Conservation (phyloP, 2,797 vertebrate species). For the Pelochelys cantorii region DNA sequence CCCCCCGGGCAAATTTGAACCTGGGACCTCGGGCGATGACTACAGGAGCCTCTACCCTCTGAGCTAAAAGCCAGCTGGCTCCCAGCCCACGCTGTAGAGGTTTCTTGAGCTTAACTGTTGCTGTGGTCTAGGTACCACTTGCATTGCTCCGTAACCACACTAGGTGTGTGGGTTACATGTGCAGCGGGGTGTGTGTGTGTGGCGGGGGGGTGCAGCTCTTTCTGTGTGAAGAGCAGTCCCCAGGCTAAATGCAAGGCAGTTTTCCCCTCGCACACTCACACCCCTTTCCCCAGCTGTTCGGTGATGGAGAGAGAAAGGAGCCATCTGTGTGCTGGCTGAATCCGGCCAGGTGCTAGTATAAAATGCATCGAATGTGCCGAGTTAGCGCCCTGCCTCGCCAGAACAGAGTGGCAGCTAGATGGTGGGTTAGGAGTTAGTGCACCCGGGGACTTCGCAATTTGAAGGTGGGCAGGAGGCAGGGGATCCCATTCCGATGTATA, state of each 20-base stretch:
- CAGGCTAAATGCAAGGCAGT: neutral
- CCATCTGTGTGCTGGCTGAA: neutral
- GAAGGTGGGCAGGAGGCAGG: neutral
- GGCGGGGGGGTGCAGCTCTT: neutral
- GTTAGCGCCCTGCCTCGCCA: too few species aligned
- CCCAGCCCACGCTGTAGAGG: too few species aligned
- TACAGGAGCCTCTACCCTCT: too few species aligned
- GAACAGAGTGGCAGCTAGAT: neutral
- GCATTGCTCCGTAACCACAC: too few species aligned
- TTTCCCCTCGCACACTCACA: neutral
- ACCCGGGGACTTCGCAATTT: neutral
- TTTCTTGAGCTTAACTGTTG: too few species aligned
- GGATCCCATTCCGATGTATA: neutral
- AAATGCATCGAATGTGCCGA: neutral
- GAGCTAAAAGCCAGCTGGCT: too few species aligned
- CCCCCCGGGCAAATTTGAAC: too few species aligned
- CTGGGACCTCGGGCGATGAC: too few species aligned
- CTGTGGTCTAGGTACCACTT: too few species aligned
- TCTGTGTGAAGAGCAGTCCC: neutral
- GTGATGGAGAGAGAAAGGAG: neutral
- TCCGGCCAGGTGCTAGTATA: neutral
- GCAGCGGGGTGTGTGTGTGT: neutral
- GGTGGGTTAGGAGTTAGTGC: rapidly evolving
- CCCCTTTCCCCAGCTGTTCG: neutral
- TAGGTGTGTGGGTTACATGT: too few species aligned